Base-by-base conservation (phyloP, 1,140 invertebrate species). In the Archivesica marissinica region DNA sequence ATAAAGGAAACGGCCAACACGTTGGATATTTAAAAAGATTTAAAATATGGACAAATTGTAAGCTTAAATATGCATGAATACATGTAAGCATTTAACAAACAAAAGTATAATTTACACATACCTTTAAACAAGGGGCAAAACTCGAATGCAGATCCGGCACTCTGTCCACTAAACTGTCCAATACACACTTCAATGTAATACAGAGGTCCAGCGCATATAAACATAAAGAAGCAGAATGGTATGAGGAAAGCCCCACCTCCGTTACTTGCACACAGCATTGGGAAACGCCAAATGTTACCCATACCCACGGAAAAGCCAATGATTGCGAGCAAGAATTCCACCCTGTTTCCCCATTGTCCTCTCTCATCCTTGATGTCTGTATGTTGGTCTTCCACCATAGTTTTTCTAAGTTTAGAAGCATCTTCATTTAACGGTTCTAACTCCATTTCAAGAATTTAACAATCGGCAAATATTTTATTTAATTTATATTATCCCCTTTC, bases 101-200 rank as follows among this genome's bases (percentile, higher is more conserved):
- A n/a, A n/a, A n/a, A n/a, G n/a, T n/a, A n/a, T n/a, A n/a, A n/a
- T 44, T 66, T 30, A n/a, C 25, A 68, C 59, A 39, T 54, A 78
- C 64, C 64, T 72, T 35, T 68, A 35, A 78, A 61, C 38, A 76
- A 41, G 0, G 54, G 59, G 15, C 75, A 85, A 28, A 70, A 79
- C 23, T 79, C 39, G 25, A 68, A 85, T 2, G 76, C 83, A 17
- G 39, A 44, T 4, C 56, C 70, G 9, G 70, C 25, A 64, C 41
- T 64, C 33, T 83, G 74, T 17, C 38, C 81, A 28, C 39, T 35
- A 54, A 97, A 95, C 91, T 97, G 97, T 7, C 97, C 96, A 11
- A 97, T 93, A 0, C 96, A 95, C 11, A 97, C 94, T 93, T 97
- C 97, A 52, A 97, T 93, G 64, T 97, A 95, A n/a, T 96, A 95